Evolutionary conservation across 2,888 invertebrate species (phyloP).

Genomic region (Lochmaea capreae): DNA sequence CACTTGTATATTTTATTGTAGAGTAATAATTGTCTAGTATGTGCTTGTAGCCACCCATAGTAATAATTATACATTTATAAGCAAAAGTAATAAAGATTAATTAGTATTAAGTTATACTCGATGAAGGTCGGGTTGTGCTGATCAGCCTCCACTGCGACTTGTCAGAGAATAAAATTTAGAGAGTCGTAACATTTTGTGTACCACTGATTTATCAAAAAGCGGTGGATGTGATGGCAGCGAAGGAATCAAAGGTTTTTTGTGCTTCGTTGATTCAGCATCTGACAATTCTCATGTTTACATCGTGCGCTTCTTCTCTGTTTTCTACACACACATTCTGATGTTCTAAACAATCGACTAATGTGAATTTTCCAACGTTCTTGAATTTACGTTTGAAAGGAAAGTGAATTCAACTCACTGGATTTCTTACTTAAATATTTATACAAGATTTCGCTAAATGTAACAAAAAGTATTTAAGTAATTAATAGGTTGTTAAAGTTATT

Average conservation of each 20-base stretch:
- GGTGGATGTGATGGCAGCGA: constrained; percentile 58
- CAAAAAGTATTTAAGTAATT: not conserved
- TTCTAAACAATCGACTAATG: constrained; percentile 33
- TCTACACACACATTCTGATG: constrained; percentile 46
- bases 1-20: too few relatives aligned
- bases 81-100: too few relatives aligned
- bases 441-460: not conserved
- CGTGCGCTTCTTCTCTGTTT: constrained; percentile 53
- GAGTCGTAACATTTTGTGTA: constrained; percentile 45
- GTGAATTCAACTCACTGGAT: constrained; percentile 5
- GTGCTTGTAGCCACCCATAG: too few relatives aligned
- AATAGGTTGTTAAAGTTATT: too few relatives aligned
- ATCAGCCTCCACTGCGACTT: not conserved
- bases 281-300: constrained; percentile 58
- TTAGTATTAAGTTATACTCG: too few relatives aligned
- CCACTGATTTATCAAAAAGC: constrained; percentile 46
- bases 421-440: not conserved
- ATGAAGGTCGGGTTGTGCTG: too few relatives aligned
- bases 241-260: constrained; percentile 59
- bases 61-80: too few relatives aligned
- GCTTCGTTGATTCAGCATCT: constrained; percentile 58
- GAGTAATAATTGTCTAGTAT: too few relatives aligned
- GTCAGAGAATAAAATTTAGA: not conserved
- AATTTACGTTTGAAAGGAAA: not conserved
- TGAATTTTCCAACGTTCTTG: not conserved